Evolutionary conservation across 2,797 vertebrate genomes (phyloP).

Genomic region (Heterohyrax brucei): DNA sequence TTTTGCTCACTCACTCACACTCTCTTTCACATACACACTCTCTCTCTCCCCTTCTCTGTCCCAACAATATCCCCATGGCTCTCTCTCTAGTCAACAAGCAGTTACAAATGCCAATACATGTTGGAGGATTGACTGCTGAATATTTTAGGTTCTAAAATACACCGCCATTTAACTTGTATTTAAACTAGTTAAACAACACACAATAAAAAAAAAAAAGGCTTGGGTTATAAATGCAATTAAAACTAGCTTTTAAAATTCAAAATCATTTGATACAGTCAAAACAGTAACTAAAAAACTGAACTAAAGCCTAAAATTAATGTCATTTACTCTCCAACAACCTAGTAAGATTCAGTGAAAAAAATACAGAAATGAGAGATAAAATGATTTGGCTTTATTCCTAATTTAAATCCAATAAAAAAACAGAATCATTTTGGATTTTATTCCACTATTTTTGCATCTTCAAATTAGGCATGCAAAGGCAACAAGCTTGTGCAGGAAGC

Average conservation of each 20-base stretch:
- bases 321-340: background rate
- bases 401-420: conserved; percentile 73
- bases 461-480: conserved; percentile 49
- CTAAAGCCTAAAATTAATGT: conserved; percentile 43
- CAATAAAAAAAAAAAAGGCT: background rate
- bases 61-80: background rate
- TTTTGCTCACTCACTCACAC: background rate
- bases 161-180: conserved; percentile 61
- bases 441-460: conserved; percentile 67
- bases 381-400: conserved; percentile 61
- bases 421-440: conserved; percentile 66
- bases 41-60: background rate
- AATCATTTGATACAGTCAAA: conserved; percentile 60
- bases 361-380: conserved; percentile 64
- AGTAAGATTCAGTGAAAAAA: conserved; percentile 8
- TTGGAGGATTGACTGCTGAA: conserved; percentile 8
- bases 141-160: conserved; percentile 62
- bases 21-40: background rate
- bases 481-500: conserved; percentile 64
- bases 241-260: conserved; percentile 56
- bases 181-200: background rate
- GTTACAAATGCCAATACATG: conserved; percentile 53
- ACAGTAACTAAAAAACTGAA: conserved; percentile 63
- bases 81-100: background rate
- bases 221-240: conserved; percentile 49